Evolutionary conservation across 2,797 vertebrate genomes (phyloP).

Genomic region (Brachyalestes nurse): DNA sequence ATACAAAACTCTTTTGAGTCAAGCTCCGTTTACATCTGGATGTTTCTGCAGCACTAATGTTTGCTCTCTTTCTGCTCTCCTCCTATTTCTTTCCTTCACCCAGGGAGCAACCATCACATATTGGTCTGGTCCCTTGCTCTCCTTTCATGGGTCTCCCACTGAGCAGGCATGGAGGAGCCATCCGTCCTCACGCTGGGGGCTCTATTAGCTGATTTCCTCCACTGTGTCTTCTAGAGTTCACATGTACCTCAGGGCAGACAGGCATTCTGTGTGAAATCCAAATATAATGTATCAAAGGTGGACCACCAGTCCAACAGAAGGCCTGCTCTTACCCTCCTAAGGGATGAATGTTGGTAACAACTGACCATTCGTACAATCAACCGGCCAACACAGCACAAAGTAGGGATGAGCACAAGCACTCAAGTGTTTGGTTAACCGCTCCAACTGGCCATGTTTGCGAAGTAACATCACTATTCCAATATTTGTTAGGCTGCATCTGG

Average conservation of each 20-base stretch:
- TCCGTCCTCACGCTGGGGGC: conserved; percentile 67
- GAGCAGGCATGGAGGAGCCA: conserved; percentile 61
- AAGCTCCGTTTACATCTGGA: neutral
- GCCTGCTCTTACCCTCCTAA: conserved; percentile 1
- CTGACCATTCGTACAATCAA: neutral
- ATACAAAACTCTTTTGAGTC: neutral
- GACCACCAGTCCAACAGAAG: neutral
- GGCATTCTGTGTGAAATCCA: conserved; percentile 66
- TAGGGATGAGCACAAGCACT: neutral
- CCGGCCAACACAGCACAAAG: neutral
- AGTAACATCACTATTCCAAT: neutral
- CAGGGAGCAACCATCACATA: conserved; percentile 71
- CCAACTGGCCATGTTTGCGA: neutral
- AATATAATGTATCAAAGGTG: conserved; percentile 41
- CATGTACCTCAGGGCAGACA: conserved; percentile 56
- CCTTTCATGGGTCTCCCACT: conserved; percentile 71
- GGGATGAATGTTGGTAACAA: conserved; percentile 17
- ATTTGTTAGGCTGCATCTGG: too few relatives aligned
- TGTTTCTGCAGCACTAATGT: conserved; percentile 20
- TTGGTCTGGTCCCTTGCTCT: conserved; percentile 64
- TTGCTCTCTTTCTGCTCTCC: conserved; percentile 49
- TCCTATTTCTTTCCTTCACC: conserved; percentile 68
- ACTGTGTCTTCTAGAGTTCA: conserved; percentile 70
- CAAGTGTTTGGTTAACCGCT: neutral
- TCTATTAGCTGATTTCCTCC: conserved; percentile 70